phyloP scores from a whole-genome alignment of 2,797 vertebrate species.

The Ataeniobius toweri region DNA sequence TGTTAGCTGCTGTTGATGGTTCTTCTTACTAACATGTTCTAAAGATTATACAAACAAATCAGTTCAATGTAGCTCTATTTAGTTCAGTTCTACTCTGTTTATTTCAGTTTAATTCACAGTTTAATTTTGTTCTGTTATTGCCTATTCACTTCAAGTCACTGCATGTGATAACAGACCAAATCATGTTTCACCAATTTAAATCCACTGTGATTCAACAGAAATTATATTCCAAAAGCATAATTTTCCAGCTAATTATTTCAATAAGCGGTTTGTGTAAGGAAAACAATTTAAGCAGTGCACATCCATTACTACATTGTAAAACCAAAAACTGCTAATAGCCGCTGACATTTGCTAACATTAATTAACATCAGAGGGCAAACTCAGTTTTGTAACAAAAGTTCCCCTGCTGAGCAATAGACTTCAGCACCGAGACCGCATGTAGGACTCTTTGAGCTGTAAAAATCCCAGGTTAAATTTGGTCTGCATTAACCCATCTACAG shows the following conservation, averaged over 20 bases:
- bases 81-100: neutral
- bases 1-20: neutral
- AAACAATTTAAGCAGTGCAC: neutral
- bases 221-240: neutral
- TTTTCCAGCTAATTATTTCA: neutral
- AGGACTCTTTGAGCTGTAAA: neutral
- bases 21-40: neutral
- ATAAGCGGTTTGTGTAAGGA: neutral
- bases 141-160: neutral
- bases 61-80: neutral
- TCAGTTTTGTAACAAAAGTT: neutral
- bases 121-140: neutral
- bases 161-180: neutral
- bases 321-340: neutral
- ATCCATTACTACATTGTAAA: neutral
- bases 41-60: neutral
- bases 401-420: neutral
- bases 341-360: constrained; percentile 4
- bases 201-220: neutral
- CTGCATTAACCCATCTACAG: neutral
- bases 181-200: neutral
- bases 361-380: neutral
- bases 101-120: neutral
- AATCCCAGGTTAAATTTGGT: neutral
- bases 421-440: neutral